Conservation (phyloP, 1,140 invertebrate genomes). For the Phymastichus coffea region DNA sequence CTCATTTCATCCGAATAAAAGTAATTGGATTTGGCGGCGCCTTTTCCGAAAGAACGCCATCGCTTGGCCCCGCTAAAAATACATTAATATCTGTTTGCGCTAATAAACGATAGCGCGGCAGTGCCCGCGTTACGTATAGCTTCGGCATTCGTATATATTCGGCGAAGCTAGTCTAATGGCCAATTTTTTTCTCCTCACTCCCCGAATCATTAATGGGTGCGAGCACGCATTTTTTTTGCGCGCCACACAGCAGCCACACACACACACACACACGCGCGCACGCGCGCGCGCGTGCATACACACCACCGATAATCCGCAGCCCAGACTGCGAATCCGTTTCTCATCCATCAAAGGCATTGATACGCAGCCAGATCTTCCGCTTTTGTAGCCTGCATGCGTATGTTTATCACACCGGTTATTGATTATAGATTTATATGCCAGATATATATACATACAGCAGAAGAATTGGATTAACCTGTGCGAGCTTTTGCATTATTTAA, state of each 20-base stretch:
- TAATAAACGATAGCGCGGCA: conserved; percentile 55
- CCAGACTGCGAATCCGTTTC: conserved; percentile 29
- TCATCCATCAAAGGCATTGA: conserved; percentile 32
- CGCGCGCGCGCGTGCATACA: conserved; percentile 7
- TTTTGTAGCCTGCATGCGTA: neutral
- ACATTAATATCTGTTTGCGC: conserved; percentile 59
- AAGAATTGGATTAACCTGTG: neutral
- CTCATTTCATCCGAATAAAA: conserved; percentile 60
- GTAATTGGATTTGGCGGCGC: conserved; percentile 58
- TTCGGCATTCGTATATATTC: conserved; percentile 48
- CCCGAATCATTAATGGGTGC: conserved; percentile 27
- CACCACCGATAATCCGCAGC: conserved; percentile 24
- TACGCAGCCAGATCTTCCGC: conserved; percentile 10
- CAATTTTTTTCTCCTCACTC: conserved; percentile 36
- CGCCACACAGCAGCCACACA: too few species aligned
- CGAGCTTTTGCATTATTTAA: conserved; percentile 12
- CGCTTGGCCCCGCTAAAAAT: conserved; percentile 52
- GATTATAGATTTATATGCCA: conserved; percentile 29
- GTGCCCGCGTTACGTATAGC: conserved; percentile 30
- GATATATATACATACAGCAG: neutral
- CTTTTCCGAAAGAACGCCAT: conserved; percentile 42
- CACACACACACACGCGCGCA: neutral
- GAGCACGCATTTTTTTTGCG: neutral
- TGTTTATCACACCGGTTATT: conserved; percentile 26
- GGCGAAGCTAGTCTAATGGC: conserved; percentile 49